Conservation (phyloP, 1,140 invertebrate species). For the Tetragonula clypearis region DNA sequence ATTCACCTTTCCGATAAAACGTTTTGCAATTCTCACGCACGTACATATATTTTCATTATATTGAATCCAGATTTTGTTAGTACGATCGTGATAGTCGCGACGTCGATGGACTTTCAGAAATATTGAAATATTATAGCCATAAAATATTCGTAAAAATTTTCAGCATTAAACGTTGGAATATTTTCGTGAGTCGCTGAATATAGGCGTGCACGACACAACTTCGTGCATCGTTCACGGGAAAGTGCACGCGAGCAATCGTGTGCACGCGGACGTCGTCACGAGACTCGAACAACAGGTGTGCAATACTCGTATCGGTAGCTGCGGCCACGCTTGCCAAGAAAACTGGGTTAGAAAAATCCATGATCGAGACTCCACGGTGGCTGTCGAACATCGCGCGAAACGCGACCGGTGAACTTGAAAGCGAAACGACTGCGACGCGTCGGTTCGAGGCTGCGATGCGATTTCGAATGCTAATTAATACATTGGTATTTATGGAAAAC, state of each 20-base stretch:
- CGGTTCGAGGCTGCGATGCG: too few species aligned
- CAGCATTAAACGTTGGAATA: not conserved
- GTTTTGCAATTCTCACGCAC: too few species aligned
- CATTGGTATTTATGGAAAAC: not conserved
- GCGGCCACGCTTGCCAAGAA: slow-evolving; percentile 50
- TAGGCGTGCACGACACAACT: not conserved
- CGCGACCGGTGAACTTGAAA: slow-evolving; percentile 22
- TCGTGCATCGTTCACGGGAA: slow-evolving; percentile 24
- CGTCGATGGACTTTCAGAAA: too few species aligned
- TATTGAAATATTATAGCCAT: too few species aligned
- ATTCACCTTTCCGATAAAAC: too few species aligned
- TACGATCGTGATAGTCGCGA: too few species aligned
- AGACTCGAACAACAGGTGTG: slow-evolving; percentile 59
- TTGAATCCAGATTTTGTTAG: too few species aligned
- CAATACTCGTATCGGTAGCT: slow-evolving; percentile 9
- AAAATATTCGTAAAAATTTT: not conserved
- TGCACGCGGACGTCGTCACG: not conserved
- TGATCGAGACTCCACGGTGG: slow-evolving; percentile 16
- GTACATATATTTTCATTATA: too few species aligned
- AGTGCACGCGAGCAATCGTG: not conserved
- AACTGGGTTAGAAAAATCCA: slow-evolving; percentile 52
- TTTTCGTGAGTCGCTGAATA: not conserved
- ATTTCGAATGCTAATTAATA: not conserved
- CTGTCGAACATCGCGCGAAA: not conserved
- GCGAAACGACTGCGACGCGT: not conserved